A percentile compares a stretch with the other conserved stretches of the same genome.
Evolutionary conservation across 2,113 vertebrate genomes (phyloP).

Genomic region (Pungitius pungitius): DNA sequence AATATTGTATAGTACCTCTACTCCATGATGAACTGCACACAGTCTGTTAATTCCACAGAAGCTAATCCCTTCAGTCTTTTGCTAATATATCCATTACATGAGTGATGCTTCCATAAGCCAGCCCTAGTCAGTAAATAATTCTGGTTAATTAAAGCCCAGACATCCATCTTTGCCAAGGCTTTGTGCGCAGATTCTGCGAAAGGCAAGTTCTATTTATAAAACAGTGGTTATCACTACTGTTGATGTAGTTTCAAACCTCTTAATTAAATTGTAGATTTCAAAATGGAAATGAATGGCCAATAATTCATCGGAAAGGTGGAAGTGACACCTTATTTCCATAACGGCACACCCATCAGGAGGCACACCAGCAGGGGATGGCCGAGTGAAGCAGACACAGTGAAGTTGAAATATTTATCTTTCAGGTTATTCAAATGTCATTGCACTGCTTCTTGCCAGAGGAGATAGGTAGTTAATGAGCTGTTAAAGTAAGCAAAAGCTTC

Average conservation of each 20-base stretch:
- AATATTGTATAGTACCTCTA: slow-evolving; percentile 54
- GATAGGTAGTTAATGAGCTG: slow-evolving; percentile 32
- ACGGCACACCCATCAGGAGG: slow-evolving; percentile 15
- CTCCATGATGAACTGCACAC: slow-evolving; percentile 66
- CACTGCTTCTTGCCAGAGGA: not conserved
- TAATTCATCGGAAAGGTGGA: slow-evolving; percentile 57
- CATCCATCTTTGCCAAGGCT: slow-evolving; percentile 76
- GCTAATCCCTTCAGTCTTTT: slow-evolving; percentile 76
- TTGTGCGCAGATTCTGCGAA: slow-evolving; percentile 64
- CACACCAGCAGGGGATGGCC: slow-evolving; percentile 1
- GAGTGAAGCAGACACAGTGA: slow-evolving; percentile 6
- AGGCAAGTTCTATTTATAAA: slow-evolving; percentile 78
- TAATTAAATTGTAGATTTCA: slow-evolving; percentile 72
- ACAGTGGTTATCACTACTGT: slow-evolving; percentile 70
- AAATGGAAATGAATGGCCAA: slow-evolving; percentile 62
- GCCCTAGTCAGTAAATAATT: slow-evolving; percentile 79
- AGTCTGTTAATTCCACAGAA: slow-evolving; percentile 73
- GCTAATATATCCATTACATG: slow-evolving; percentile 82
- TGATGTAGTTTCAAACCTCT: slow-evolving; percentile 69
- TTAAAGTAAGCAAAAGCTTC: slow-evolving; percentile 24
- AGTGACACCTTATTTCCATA: slow-evolving; percentile 45
- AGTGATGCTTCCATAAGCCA: slow-evolving; percentile 77
- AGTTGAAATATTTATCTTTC: slow-evolving; percentile 12
- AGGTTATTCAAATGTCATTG: slow-evolving; percentile 4
- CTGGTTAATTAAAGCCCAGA: slow-evolving; percentile 80